These are phyloP conservation scores for Sylvicola fuscatus DNA, from an alignment of 2,888 invertebrate genomes.

Conservation along the genomic window DNA sequence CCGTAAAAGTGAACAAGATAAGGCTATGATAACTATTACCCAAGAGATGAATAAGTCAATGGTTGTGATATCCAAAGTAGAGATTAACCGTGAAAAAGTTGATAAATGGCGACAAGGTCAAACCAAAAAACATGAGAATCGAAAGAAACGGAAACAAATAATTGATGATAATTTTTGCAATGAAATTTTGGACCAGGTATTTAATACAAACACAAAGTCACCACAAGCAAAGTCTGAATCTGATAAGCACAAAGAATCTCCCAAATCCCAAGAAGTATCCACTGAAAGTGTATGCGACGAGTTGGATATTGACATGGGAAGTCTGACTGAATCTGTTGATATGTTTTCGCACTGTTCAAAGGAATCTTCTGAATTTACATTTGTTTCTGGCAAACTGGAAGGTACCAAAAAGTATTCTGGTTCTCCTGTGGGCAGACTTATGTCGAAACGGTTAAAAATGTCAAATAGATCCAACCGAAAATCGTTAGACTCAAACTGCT, in stretches of 20 bases:
- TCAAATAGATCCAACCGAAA: conserved; percentile 1
- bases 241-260: no score
- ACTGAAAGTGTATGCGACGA: no score
- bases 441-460: conserved; percentile 3
- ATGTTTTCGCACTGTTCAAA: no score
- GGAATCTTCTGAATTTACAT: no score
- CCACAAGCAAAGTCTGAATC: no score
- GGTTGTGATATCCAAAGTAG: conserved; percentile 21
- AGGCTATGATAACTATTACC: conserved; percentile 21
- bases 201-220: background rate
- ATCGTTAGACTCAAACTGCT: no score
- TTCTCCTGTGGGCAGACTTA: conserved; percentile 2
- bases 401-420: conserved; percentile 3
- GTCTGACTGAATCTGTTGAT: no score
- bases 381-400: no score
- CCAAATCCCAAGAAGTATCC: no score
- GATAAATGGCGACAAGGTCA: conserved; percentile 1
- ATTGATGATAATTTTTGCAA: conserved; percentile 6
- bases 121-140: background rate
- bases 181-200: conserved; percentile 4
- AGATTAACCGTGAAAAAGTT: conserved; percentile 13
- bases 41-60: conserved; percentile 20
- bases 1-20: conserved; percentile 12
- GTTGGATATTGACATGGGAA: no score
- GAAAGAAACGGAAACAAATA: conserved; percentile 2